Percentiles rank a stretch among this genome's conserved stretches.
Evolutionary conservation across 2,888 invertebrate species (phyloP).

Genomic region (Dione juno): DNA sequence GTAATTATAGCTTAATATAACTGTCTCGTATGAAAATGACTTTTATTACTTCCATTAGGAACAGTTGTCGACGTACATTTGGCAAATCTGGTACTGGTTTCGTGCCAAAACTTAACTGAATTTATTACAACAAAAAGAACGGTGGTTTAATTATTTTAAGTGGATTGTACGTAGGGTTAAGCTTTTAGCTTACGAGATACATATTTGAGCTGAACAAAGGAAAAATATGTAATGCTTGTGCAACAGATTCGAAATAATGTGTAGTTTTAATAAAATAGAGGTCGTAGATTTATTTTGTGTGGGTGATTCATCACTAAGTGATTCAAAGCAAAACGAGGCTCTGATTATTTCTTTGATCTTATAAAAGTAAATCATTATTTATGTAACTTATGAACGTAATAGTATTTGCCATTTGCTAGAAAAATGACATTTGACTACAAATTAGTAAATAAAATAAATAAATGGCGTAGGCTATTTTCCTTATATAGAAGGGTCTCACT

Average conservation of each 20-base stretch:
- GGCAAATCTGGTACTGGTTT: slow-evolving; percentile 29
- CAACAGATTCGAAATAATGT: neutral
- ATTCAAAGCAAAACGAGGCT: too few relatives aligned
- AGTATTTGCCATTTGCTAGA: too few relatives aligned
- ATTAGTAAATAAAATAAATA: too few relatives aligned
- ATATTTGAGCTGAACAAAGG: slow-evolving; percentile 2
- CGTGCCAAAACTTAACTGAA: slow-evolving; percentile 29
- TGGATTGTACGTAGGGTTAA: slow-evolving; percentile 22
- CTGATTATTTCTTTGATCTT: neutral
- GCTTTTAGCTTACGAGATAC: slow-evolving; percentile 23
- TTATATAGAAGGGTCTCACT: too few relatives aligned
- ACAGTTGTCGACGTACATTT: slow-evolving; percentile 32
- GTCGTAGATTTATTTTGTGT: neutral
- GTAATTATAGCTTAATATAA: slow-evolving; percentile 23
- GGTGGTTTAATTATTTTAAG: slow-evolving; percentile 26
- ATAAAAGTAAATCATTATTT: too few relatives aligned
- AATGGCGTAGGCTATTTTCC: too few relatives aligned
- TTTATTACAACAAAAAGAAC: slow-evolving; percentile 29
- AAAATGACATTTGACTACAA: too few relatives aligned
- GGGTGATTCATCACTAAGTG: too few relatives aligned
- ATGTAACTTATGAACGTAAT: too few relatives aligned
- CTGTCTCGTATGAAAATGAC: slow-evolving; percentile 29
- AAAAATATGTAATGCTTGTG: slow-evolving; percentile 3
- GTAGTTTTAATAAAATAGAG: neutral
- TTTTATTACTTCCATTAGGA: slow-evolving; percentile 28